Percentiles rank a stretch among this genome's conserved stretches.
These are phyloP conservation scores for Stigmatopora nigra DNA, from an alignment of 2,113 vertebrate species.

Conservation along the genomic window DNA sequence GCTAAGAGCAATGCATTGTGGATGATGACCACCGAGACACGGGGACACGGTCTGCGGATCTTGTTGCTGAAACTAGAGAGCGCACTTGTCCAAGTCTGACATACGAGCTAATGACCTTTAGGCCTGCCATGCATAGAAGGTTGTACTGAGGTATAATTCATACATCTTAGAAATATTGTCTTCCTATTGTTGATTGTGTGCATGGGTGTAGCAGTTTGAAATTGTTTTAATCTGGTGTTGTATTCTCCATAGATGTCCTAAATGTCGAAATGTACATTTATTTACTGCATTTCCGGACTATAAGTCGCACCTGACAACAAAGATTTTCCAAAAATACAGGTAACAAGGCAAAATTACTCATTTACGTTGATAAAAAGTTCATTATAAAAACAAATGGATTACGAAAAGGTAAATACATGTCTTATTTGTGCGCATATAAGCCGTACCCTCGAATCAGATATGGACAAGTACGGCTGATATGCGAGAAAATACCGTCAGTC, in stretches of 20 bases:
- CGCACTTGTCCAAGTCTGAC: conserved; percentile 55
- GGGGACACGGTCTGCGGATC: conserved; percentile 49
- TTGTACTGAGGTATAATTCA: conserved; percentile 22
- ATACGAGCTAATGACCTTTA: conserved; percentile 54
- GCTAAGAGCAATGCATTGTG: conserved; percentile 7
- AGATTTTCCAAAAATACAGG: too few species aligned
- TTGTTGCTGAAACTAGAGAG: conserved; percentile 63
- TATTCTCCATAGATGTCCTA: conserved; percentile 30
- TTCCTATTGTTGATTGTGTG: background rate
- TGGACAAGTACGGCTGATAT: too few species aligned
- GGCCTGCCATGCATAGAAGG: conserved; percentile 29
- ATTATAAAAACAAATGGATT: too few species aligned
- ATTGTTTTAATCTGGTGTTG: conserved; percentile 12
- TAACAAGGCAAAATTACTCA: too few species aligned
- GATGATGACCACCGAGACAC: conserved; percentile 45
- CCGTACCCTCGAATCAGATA: too few species aligned
- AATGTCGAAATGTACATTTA: conserved; percentile 10
- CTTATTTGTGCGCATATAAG: too few species aligned
- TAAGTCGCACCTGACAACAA: too few species aligned
- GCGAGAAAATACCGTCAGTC: too few species aligned
- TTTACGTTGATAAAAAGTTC: too few species aligned
- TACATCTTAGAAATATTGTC: conserved; percentile 9
- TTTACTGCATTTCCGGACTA: too few species aligned
- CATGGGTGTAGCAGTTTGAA: conserved; percentile 3
- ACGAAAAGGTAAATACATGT: too few species aligned